These are phyloP conservation scores for Apantesis nais DNA, from an alignment of 2,888 invertebrate genomes.

Conservation along the genomic window DNA sequence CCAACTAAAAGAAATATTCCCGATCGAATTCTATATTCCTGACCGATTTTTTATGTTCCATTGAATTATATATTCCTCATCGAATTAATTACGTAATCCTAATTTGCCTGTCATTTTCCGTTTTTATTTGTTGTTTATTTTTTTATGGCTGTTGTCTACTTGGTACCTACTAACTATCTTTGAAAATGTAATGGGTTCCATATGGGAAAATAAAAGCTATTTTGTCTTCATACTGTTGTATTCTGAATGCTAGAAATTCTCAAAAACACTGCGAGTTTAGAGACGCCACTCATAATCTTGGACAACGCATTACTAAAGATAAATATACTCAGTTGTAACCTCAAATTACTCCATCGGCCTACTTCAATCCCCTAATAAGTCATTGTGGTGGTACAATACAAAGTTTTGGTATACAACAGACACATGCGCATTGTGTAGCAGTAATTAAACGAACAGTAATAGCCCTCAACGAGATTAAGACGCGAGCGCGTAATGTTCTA, in stretches of 20 bases:
- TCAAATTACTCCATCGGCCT: conserved; percentile 16
- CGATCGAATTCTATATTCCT: no score
- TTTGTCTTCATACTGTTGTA: not conserved
- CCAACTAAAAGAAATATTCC: no score
- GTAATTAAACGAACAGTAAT: conserved; percentile 80
- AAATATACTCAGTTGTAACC: not conserved
- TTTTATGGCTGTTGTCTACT: not conserved
- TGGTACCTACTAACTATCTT: not conserved
- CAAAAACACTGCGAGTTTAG: not conserved
- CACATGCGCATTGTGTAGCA: conserved; percentile 67
- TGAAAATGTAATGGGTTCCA: not conserved
- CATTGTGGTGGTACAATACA: conserved; percentile 24
- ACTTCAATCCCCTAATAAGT: conserved; percentile 34
- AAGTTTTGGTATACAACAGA: conserved; percentile 54
- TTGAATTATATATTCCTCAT: no score
- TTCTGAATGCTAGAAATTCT: not conserved
- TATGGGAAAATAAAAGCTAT: not conserved
- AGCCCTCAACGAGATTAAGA: conserved; percentile 76
- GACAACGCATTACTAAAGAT: not conserved
- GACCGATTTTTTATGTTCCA: no score
- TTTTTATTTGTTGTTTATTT: no score
- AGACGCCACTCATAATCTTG: not conserved
- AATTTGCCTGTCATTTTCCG: no score
- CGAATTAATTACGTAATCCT: no score
- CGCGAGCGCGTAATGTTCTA: conserved; percentile 73